phyloP scores from a whole-genome alignment of 2,888 invertebrate species.

The Nemapogon koenigi region DNA sequence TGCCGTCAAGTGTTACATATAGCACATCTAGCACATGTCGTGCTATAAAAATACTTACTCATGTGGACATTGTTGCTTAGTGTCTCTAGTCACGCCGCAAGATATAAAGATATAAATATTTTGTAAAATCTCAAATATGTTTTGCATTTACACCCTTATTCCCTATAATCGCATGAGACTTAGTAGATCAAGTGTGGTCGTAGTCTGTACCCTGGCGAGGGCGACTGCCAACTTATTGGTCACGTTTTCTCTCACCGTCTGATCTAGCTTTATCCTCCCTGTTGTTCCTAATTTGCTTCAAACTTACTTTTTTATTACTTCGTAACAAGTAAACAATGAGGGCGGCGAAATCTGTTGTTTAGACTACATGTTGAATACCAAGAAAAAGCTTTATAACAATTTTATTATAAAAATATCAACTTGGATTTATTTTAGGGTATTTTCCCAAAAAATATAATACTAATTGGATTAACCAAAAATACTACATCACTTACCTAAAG shows the following conservation, averaged over 20 bases:
- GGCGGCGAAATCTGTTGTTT: slow-evolving; percentile 19
- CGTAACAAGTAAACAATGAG: slow-evolving; percentile 43
- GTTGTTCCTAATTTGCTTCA: slow-evolving; percentile 50
- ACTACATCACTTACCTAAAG: no score
- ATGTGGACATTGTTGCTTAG: no score
- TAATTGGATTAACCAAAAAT: no score
- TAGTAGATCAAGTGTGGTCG: neutral
- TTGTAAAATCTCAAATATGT: neutral
- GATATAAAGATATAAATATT: no score
- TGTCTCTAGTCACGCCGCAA: no score
- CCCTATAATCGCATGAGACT: neutral
- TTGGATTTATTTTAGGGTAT: neutral
- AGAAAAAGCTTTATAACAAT: neutral
- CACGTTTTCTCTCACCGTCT: slow-evolving; percentile 38
- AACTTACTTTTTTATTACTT: slow-evolving; percentile 52
- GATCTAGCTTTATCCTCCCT: slow-evolving; percentile 25
- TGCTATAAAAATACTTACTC: no score
- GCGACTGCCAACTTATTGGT: slow-evolving; percentile 30
- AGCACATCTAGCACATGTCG: no score
- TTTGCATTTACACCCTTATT: neutral
- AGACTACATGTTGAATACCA: slow-evolving; percentile 1
- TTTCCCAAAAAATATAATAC: neutral
- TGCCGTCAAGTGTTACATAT: no score
- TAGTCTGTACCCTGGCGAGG: neutral
- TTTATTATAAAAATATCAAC: neutral